Base-by-base conservation (phyloP, 2,113 vertebrate species). In the Pachyramphus minor region DNA sequence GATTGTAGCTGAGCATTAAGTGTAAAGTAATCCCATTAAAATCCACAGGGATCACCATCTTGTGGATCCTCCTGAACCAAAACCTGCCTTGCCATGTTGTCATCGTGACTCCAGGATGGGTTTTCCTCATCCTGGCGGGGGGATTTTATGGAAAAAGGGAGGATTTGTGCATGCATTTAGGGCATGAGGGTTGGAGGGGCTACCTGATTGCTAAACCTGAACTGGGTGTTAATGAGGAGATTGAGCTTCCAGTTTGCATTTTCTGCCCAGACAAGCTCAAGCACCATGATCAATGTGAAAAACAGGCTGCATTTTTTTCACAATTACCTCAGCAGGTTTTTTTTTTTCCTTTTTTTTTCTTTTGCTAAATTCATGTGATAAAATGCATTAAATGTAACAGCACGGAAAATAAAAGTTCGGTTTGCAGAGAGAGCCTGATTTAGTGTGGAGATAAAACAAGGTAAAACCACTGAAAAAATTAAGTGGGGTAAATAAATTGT, bases 351-450 rank as follows among this genome's bases (percentile, higher is more conserved):
- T 17, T 13, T 23, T 68, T 52, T 33, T 13, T 0, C 21, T 33
- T 72, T 55, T 28, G 4, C 89, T 96, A 82, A 96, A 96, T 83
- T 68, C 53, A 13, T 47, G 91, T 7, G 25, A 93, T 97, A 96
- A 95, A 97, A 96, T 20, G 35, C 94, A 93, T 95, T 92, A 94
- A 95, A 93, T 69, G 87, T 89, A 95, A 89, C 91, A 87, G 82
- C 83, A 95, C 0, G 23, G 94, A 82, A 95, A 94, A 95, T 86
- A 95, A 96, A 96, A 92, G 79, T 88, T 97, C 52, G 23, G 67
- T 67, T 89, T 80, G 78, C 11, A 1, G 68, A 74, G 77, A 58
- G 63, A 79, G 84, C 42, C 63, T 95, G 91, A 95, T 93, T 92
- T 95, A 96, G 68, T 84, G 84, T 60, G 93, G 80, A 92, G 79